Percentiles rank a stretch among this genome's conserved stretches.
These are phyloP conservation scores for Platyrinchus mystaceus DNA, from an alignment of 2,797 vertebrate genomes.

Conservation along the genomic window DNA sequence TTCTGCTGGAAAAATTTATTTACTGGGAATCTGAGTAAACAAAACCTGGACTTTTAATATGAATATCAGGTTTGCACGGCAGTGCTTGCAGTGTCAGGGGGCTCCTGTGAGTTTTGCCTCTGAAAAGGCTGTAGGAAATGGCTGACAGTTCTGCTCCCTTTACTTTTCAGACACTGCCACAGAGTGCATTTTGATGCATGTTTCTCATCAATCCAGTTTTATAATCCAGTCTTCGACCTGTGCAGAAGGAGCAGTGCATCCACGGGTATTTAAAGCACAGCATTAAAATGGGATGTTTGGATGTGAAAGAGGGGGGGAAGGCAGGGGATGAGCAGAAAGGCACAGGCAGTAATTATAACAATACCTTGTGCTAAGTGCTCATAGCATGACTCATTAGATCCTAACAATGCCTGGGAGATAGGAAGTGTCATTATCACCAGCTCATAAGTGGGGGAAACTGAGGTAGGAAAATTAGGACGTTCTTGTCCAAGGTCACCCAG, in stretches of 20 bases:
- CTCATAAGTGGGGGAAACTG: constrained; percentile 17
- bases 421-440: neutral
- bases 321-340: neutral
- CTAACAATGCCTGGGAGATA: constrained; percentile 13
- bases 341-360: constrained; percentile 12
- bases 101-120: neutral
- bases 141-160: neutral
- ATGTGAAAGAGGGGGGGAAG: neutral
- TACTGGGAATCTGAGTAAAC: constrained; percentile 72
- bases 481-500: neutral
- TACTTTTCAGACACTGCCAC: neutral
- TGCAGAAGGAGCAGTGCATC: neutral
- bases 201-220: neutral
- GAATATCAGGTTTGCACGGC: neutral
- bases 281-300: neutral
- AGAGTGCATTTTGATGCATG: neutral
- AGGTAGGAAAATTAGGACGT: neutral
- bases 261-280: neutral
- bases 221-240: neutral
- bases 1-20: constrained; percentile 64
- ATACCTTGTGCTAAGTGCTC: neutral
- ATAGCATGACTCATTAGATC: constrained; percentile 15
- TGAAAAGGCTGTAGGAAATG: neutral
- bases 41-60: constrained; percentile 66
- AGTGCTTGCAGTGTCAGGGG: neutral